Percentiles rank a stretch among this genome's conserved stretches.
Conservation (phyloP, 2,888 invertebrate genomes). For the Callinectes sapidus region DNA sequence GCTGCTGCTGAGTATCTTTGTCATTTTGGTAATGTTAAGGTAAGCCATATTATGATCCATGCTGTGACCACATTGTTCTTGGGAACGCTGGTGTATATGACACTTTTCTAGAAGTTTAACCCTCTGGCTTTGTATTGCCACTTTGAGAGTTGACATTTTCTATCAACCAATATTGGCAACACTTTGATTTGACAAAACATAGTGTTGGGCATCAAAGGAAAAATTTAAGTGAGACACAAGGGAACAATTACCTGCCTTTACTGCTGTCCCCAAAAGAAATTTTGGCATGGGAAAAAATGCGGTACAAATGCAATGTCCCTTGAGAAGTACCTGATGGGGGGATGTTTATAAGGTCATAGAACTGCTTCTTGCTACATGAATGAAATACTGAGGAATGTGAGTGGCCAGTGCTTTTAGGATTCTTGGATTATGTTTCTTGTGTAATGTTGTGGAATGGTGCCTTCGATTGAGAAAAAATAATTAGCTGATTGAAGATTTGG, state of each 20-base stretch:
- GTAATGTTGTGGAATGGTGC: not conserved
- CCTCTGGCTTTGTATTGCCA: not conserved
- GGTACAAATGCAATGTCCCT: not conserved
- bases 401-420: not conserved
- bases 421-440: not conserved
- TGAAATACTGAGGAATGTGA: not conserved
- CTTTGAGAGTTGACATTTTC: not conserved
- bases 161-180: not conserved
- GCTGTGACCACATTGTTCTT: not conserved
- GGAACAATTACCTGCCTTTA: not conserved
- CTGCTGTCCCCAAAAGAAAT: not conserved
- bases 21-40: conserved; percentile 54
- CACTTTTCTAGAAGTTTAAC: not conserved
- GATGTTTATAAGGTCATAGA: not conserved
- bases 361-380: not conserved
- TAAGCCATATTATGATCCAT: conserved; percentile 37
- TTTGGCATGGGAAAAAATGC: not conserved
- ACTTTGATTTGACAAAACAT: not conserved
- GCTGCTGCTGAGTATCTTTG: conserved; percentile 50
- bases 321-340: not conserved
- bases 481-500: not conserved
- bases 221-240: not conserved
- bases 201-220: not conserved
- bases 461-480: not conserved
- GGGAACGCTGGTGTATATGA: not conserved